Evolutionary conservation across 2,888 invertebrate species (phyloP).

Genomic region (Leucophenga montana): DNA sequence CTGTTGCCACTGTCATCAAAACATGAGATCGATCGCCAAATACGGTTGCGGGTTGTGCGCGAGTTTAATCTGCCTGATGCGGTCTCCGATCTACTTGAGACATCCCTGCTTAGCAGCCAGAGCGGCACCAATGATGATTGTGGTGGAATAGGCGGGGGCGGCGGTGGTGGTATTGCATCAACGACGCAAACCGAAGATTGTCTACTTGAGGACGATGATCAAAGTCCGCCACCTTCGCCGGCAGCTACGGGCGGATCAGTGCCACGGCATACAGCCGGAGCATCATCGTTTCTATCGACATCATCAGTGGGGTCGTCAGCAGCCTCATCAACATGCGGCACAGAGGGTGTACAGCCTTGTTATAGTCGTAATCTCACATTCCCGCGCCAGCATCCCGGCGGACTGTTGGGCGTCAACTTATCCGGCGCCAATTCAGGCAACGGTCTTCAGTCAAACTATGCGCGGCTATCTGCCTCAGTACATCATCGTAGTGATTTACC

Average conservation of each 20-base stretch:
- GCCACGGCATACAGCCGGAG: slow-evolving; percentile 47
- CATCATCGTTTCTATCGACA: slow-evolving; percentile 70
- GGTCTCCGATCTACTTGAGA: slow-evolving; percentile 84
- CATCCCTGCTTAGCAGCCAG: slow-evolving; percentile 68
- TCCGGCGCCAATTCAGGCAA: slow-evolving; percentile 51
- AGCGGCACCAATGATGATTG: slow-evolving; percentile 41
- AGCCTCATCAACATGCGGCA: slow-evolving; percentile 58
- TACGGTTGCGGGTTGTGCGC: slow-evolving; percentile 90
- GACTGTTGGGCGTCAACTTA: slow-evolving; percentile 54
- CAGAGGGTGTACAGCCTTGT: slow-evolving; percentile 72
- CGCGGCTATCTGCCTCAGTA: slow-evolving; percentile 66
- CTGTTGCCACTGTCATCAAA: slow-evolving; percentile 83
- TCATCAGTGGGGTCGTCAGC: slow-evolving; percentile 58
- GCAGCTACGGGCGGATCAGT: slow-evolving; percentile 65
- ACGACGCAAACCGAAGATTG: slow-evolving; percentile 66
- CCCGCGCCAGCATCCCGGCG: slow-evolving; percentile 74
- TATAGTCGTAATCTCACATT: slow-evolving; percentile 79
- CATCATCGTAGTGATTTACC: slow-evolving; percentile 78
- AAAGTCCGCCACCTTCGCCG: slow-evolving; percentile 73
- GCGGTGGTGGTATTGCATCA: slow-evolving; percentile 50
- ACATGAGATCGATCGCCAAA: slow-evolving; percentile 84
- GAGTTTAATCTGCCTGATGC: slow-evolving; percentile 95
- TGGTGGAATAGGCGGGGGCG: slow-evolving; percentile 46
- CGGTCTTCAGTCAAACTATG: slow-evolving; percentile 62
- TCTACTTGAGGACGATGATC: slow-evolving; percentile 65